Conservation (phyloP, 2,113 vertebrate genomes). For the Malurus alboscapulatus region DNA sequence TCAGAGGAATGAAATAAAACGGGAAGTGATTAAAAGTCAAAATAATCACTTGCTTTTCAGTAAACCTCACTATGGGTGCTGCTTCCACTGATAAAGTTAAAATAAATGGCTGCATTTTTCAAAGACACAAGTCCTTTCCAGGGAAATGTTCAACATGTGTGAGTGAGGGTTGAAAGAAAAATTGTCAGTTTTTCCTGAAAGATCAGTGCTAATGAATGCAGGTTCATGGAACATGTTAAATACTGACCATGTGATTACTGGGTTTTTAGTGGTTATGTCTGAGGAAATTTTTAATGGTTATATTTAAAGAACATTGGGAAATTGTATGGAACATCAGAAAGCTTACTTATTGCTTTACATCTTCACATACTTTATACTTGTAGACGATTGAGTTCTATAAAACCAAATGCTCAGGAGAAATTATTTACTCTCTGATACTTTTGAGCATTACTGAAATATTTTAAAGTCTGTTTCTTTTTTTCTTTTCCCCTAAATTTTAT, state of each 20-base stretch:
- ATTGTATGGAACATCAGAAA: neutral
- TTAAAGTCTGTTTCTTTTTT: accelerated
- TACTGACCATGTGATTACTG: neutral
- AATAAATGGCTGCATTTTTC: neutral
- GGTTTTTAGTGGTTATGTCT: neutral
- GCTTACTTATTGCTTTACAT: neutral
- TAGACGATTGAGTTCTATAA: neutral
- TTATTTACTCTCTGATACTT: neutral
- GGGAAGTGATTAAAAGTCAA: neutral
- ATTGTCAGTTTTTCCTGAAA: neutral
- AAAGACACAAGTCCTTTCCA: neutral
- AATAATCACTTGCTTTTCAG: neutral
- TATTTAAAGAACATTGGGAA: neutral
- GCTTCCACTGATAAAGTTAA: neutral
- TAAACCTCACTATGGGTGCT: neutral
- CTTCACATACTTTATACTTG: neutral
- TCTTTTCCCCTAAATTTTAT: neutral
- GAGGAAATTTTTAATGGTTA: neutral
- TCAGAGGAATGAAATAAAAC: neutral
- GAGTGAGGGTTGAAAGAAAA: neutral
- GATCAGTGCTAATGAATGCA: neutral
- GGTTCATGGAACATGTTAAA: neutral
- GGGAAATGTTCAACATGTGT: neutral
- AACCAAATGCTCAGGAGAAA: neutral
- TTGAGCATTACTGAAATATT: neutral